A percentile compares a stretch with the other conserved stretches of the same genome.
These are phyloP conservation scores for Erynnis tages DNA, from an alignment of 2,888 invertebrate genomes.

Conservation along the genomic window DNA sequence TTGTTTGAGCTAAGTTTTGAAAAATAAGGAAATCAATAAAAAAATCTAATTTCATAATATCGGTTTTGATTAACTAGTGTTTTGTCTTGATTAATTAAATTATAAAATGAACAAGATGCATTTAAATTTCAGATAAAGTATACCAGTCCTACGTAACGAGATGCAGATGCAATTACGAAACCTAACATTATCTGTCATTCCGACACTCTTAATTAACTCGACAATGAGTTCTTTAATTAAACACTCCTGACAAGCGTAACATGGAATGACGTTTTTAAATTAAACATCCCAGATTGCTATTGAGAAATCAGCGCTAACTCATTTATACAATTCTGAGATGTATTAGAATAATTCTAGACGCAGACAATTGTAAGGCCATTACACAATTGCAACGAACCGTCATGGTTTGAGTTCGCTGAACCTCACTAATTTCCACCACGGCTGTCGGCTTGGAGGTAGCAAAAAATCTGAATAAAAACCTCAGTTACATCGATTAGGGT, in stretches of 20 bases:
- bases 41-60: too few relatives aligned
- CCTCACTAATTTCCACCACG: conserved; percentile 45
- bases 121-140: too few relatives aligned
- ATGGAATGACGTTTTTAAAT: conserved; percentile 8
- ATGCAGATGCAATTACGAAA: background rate
- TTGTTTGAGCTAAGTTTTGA: too few relatives aligned
- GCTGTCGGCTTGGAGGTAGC: conserved; percentile 41
- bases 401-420: conserved; percentile 36
- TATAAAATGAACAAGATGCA: too few relatives aligned
- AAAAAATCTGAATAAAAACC: conserved; percentile 46
- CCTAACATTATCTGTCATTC: background rate
- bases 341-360: conserved; percentile 31
- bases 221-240: background rate
- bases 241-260: background rate
- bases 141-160: background rate
- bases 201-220: background rate
- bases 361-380: conserved; percentile 34
- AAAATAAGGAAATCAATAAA: too few relatives aligned
- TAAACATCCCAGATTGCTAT: background rate
- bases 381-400: conserved; percentile 39
- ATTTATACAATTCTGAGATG: conserved; percentile 2
- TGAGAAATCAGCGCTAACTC: conserved; percentile 4
- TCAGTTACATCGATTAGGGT: conserved; percentile 26
- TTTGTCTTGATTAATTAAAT: too few relatives aligned
- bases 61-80: too few relatives aligned